A percentile compares a stretch with the other conserved stretches of the same genome.
Conservation (phyloP, 2,888 invertebrate species). For the Siphlonurus alternatus region DNA sequence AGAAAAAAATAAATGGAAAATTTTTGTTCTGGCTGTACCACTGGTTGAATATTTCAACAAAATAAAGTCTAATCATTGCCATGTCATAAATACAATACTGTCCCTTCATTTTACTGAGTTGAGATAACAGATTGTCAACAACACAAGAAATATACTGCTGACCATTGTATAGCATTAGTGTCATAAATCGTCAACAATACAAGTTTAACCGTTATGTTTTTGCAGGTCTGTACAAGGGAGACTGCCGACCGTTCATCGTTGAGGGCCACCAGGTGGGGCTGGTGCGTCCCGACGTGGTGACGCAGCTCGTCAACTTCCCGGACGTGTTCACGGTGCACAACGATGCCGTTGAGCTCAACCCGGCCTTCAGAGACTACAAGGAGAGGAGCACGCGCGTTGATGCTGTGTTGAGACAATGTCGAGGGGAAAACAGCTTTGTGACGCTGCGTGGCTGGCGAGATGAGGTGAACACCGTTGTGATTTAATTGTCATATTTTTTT, state of each 20-base stretch:
- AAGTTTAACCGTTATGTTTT: too few relatives aligned
- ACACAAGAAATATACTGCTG: too few relatives aligned
- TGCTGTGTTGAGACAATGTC: slow-evolving; percentile 57
- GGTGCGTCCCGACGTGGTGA: slow-evolving; percentile 67
- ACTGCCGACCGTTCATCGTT: slow-evolving; percentile 74
- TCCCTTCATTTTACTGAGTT: too few relatives aligned
- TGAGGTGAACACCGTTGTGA: slow-evolving; percentile 56
- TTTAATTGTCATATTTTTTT: not conserved
- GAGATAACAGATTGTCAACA: too few relatives aligned
- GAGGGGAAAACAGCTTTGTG: slow-evolving; percentile 55
- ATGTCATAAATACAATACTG: too few relatives aligned
- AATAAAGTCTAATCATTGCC: too few relatives aligned
- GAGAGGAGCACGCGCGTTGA: slow-evolving; percentile 64
- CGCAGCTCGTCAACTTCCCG: slow-evolving; percentile 62
- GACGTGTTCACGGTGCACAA: slow-evolving; percentile 60
- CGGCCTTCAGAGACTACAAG: slow-evolving; percentile 70
- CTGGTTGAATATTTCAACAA: too few relatives aligned
- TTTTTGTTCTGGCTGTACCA: too few relatives aligned
- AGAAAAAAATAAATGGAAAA: too few relatives aligned
- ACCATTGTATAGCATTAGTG: too few relatives aligned
- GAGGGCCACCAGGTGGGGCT: slow-evolving; percentile 81
- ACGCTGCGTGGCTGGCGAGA: slow-evolving; percentile 85
- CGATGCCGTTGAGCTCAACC: slow-evolving; percentile 64
- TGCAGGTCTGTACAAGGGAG: slow-evolving; percentile 58
- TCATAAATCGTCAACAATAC: too few relatives aligned